Base-by-base conservation (phyloP, 2,113 vertebrate species). In the Perca schrenkii region DNA sequence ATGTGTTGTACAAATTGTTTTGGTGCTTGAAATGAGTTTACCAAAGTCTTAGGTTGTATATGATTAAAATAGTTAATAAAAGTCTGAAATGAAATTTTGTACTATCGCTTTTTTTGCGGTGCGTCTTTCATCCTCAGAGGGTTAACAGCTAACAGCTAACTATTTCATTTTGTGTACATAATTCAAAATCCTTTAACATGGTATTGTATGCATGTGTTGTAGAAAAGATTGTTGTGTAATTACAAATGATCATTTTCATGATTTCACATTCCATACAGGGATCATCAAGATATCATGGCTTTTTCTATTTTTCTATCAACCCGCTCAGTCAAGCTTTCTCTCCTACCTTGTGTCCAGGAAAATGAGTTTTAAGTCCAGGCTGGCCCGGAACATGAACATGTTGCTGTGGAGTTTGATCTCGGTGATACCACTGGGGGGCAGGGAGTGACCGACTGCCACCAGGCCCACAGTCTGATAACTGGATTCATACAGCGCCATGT, bases 361-460 rank as follows among this genome's bases (percentile, higher is more conserved):
- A 71, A 99, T 98, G 67, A 99, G 94, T 86, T 99, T 98, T 36
- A 99, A 93, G 80, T 99, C 97, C 22, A 99, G 94, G 58, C 97
- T 98, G 71, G 98, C 98, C 60, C 98, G 94, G 91, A 99, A 99
- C 98, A 99, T 99, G 82, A 99, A 98, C 97, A 98, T 98, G 92
- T 98, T 99, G 43, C 96, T 98, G 89, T 98, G 96, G 31, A 99
- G 97, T 86, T 98, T 98, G 92, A 98, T 96, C 94, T 99, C 98
- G 0, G 98, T 98, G 93, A 97, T 95, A n/a, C 97, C 97, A 15
- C 97, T 98, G 78, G 97, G 97, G 0, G 98, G 97, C 71, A 99
- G 87, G 0, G 98, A 98, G 58, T 99, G 97, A 13, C 97, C 98
- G 58, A 99, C 97, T 0, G 97, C 98, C 93, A 98, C 97, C 86